These are phyloP conservation scores for Agapostemon virescens DNA, from an alignment of 2,888 invertebrate genomes.

Conservation along the genomic window DNA sequence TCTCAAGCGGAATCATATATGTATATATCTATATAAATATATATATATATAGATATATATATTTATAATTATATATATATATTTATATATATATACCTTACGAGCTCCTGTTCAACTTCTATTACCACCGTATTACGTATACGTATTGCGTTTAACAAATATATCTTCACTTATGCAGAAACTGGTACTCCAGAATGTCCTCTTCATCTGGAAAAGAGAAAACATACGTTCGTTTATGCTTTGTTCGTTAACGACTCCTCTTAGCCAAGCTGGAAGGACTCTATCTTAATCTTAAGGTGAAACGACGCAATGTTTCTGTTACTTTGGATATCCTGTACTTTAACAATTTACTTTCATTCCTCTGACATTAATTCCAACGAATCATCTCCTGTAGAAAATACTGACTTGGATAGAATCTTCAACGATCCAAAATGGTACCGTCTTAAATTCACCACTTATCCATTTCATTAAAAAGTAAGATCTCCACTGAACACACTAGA, in stretches of 20 bases:
- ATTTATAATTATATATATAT: conserved; percentile 1
- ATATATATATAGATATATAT: conserved; percentile 5
- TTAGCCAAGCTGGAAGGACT: conserved; percentile 37
- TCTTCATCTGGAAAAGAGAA: conserved; percentile 79
- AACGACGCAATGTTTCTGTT: background rate
- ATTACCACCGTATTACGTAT: conserved; percentile 69
- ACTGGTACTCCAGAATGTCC: conserved; percentile 82
- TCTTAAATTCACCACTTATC: too few relatives aligned
- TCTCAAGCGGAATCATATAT: conserved; percentile 51
- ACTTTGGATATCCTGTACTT: background rate
- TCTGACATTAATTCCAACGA: background rate
- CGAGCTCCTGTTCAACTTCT: conserved; percentile 51
- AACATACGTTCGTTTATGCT: conserved; percentile 51
- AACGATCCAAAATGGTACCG: too few relatives aligned
- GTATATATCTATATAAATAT: conserved; percentile 4
- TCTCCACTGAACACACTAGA: too few relatives aligned
- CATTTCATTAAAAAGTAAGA: too few relatives aligned
- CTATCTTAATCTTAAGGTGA: conserved; percentile 17
- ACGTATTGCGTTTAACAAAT: conserved; percentile 65
- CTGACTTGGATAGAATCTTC: background rate
- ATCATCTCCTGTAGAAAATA: background rate
- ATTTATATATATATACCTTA: conserved; percentile 50
- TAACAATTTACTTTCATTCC: background rate
- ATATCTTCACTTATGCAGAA: conserved; percentile 80
- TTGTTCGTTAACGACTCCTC: background rate